Base-by-base conservation (phyloP, 2,113 vertebrate genomes). In the Bujurquina vittata region DNA sequence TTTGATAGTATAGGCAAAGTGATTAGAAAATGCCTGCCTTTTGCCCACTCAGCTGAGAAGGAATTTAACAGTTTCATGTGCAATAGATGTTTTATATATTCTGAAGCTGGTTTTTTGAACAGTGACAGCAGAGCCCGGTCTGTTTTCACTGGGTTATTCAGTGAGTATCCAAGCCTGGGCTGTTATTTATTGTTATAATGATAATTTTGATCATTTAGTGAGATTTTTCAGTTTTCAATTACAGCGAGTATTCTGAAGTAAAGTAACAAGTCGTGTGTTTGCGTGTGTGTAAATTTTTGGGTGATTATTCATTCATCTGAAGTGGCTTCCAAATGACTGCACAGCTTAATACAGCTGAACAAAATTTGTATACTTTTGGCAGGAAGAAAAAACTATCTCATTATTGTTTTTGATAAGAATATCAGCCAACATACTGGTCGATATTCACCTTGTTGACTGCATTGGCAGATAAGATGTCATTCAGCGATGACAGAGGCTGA, bases 81-180 rank as follows among this genome's bases (percentile, higher is more conserved):
- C 52, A 69, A 46, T 74, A 54, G 29, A 81, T 49, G n/a, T 75
- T 91, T 83, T 56, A 89, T 60, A 81, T 40, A 83, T 60, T 79
- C 73, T 81, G 75, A 77, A 59, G 57, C 56, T 80, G 62, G 79
- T 84, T 78, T 81, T 84, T 69, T 58, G 83, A 79, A 80, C 63
- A 35, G 43, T 79, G 83, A 80, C 81, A 78, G 73, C 10, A 12
- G 73, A 26, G 7, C 11, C 35, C 83, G 79, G 59, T 76, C 37
- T 26, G 23, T 79, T 86, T 73, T 88, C 84, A 85, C 54, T 35
- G 20, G 67, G 59, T 77, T 62, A 74, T 81, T 75, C 57, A 18
- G 80, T 52, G 67, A 35, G 54, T 67, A 58, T 73, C 78, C 61
- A 79, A 77, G 60, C 82, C 72, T 49, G 72, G 60, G 15, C 15